Evolutionary conservation across 2,888 invertebrate species (phyloP), one percentile per base, ranked within the genome.

Genomic region (Ophion slaviceki): DNA sequence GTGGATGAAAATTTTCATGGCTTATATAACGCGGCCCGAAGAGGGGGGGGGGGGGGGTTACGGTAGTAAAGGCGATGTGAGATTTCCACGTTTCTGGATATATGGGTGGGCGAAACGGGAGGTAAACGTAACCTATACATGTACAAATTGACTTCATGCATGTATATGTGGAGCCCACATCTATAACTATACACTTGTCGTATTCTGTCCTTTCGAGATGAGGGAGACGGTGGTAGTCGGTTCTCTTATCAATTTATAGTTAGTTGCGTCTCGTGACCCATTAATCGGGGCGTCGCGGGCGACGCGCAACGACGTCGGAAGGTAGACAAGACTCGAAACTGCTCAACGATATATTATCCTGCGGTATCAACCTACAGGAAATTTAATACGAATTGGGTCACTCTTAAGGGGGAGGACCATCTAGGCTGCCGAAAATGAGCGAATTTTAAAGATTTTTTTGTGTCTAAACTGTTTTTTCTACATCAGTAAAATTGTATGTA

Each of bases 171-270:
- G 68, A 36, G 11, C 28, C 66, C 53, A 8, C 36, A 66, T 57
- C 45, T n/a, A 61, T 36, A 40, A 76, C 64, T 67, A 67, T 77
- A 77, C 32, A 36, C 1, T 57, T 61, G 20, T 45, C 24, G 45
- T 17, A 10, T 28, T 57, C 40, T 78, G 61, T 83, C 62, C 40
- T 71, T n/a, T 20, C 47, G 20, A 57, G 11, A 28, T 20, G 67
- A 62, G 57, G 53, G 57, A 57, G 71, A 24, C 32, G 70, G 62
- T 36, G 72, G 28, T 28, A 53, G 53, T 75, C 8, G 88, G 87
- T 89, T 89, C 88, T 89, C 89, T 90, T 90, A 91, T 92, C 90
- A 91, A 91, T 91, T 91, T 91, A 90, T 91, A 91, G 90, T 91
- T 90, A 90, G 89, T 88, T 88, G 87, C 88, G 89, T 91, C 89